Evolutionary conservation across 2,797 vertebrate species (phyloP).

Genomic region (Trematomus bernacchii): DNA sequence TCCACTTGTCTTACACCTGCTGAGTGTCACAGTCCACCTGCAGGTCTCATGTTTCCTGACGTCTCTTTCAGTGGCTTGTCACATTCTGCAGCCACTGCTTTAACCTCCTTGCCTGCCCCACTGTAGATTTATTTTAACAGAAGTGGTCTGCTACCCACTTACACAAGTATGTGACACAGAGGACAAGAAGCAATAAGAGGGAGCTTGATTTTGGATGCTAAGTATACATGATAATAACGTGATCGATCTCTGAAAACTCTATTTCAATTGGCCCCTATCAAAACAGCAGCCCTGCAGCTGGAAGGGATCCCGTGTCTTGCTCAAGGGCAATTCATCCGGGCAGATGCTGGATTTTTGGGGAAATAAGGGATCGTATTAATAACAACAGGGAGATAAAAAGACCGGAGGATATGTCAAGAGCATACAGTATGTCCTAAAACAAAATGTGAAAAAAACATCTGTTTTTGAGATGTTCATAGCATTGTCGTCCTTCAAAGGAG

Average conservation of each 20-base stretch:
- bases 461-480: slow-evolving; percentile 8
- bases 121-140: slow-evolving; percentile 28
- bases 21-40: slow-evolving; percentile 2
- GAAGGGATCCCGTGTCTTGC: slow-evolving; percentile 53
- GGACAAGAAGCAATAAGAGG: slow-evolving; percentile 12
- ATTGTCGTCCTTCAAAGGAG: slow-evolving; percentile 42
- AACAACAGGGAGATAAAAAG: background rate
- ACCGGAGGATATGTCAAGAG: slow-evolving; percentile 3
- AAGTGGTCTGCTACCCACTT: slow-evolving; percentile 20
- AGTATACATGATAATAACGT: slow-evolving; percentile 51
- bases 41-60: slow-evolving; percentile 27
- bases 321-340: slow-evolving; percentile 55
- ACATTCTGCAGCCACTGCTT: slow-evolving; percentile 45
- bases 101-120: slow-evolving; percentile 14
- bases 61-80: slow-evolving; percentile 35
- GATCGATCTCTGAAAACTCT: slow-evolving; percentile 59
- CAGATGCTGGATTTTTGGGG: slow-evolving; percentile 6
- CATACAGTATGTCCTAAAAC: background rate
- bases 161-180: slow-evolving; percentile 32
- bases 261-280: slow-evolving; percentile 44
- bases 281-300: slow-evolving; percentile 20
- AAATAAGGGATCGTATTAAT: slow-evolving; percentile 12
- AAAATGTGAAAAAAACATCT: slow-evolving; percentile 5
- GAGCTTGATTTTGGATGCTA: slow-evolving; percentile 35
- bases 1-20: slow-evolving; percentile 2